Percentiles rank a stretch among this genome's conserved stretches.
Evolutionary conservation across 2,113 vertebrate genomes (phyloP).

Genomic region (Alectura lathami): DNA sequence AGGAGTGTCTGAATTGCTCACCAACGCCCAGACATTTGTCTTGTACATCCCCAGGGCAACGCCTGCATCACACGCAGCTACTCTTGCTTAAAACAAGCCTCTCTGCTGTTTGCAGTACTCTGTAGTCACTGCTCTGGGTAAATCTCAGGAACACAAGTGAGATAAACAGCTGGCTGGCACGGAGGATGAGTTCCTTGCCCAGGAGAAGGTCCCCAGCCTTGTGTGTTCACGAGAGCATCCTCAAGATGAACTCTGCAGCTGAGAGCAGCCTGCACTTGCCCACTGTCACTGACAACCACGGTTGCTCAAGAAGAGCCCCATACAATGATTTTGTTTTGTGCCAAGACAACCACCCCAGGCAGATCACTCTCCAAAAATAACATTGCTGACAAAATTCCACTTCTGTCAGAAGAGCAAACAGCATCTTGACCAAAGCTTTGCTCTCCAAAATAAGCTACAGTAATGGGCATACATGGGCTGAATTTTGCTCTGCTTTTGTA

Average conservation of each 20-base stretch:
- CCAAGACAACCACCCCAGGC: not conserved
- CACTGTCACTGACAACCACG: not conserved
- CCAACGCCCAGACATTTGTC: not conserved
- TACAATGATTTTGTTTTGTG: not conserved
- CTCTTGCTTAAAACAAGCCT: not conserved
- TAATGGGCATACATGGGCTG: not conserved
- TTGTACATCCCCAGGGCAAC: not conserved
- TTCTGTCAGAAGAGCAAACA: not conserved
- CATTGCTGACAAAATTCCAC: not conserved
- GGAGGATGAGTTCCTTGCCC: not conserved
- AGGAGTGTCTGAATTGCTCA: rapidly evolving
- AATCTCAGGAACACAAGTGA: not conserved
- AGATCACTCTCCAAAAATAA: not conserved
- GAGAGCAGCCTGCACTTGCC: not conserved
- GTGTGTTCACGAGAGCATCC: not conserved
- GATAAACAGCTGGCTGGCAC: not conserved
- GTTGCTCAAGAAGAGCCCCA: not conserved
- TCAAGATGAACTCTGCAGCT: not conserved
- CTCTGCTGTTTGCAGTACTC: not conserved
- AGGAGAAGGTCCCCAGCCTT: not conserved
- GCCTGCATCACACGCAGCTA: rapidly evolving
- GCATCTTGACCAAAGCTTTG: not conserved
- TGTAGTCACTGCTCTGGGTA: not conserved
- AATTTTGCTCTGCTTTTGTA: not conserved
- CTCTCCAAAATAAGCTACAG: not conserved